Base-by-base conservation (phyloP, 2,113 vertebrate species). In the Benitochromis conjunctus region DNA sequence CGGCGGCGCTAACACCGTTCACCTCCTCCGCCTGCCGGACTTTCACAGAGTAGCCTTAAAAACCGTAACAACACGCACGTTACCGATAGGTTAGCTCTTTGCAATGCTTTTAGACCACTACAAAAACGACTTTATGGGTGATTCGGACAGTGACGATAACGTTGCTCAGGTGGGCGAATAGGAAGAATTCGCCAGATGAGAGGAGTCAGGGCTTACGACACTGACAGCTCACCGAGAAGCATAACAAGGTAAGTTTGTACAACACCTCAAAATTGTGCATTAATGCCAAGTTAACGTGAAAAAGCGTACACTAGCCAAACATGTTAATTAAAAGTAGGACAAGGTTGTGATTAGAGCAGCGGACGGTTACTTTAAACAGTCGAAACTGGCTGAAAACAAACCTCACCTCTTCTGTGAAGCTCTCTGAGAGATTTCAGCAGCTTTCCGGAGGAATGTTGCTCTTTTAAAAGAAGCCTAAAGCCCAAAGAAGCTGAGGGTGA, bases 381-480 rank as follows among this genome's bases (percentile, higher is more conserved):
- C 3, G 1, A 9, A 16, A 80, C 31, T 85, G 80, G 29, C 21
- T 4, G 7, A 57, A 64, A 88, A 84, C 6, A 6, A 4, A 13
- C 4, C 95, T 96, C 92, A 97, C 96, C 95, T 95, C 93, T 91
- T 93, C 85, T 93, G 38, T 76, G 46, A 55, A 86, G 21, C 16
- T 88, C 85, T 4, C 80, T 4, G 29, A 92, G 4, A 58, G 18
- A 66, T 19, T 77, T 85, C 1, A 86, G 18, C 9, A 88, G 36
- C 21, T 86, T 88, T 60, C 43, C 74, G 6, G 83, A 46, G 1
- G 38, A 85, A 31, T 83, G 38, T 2, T 83, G 85, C 11, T 87
- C 64, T 3, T 76, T 88, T 0, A 93, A 82, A 54, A 95, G 31
- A 64, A 16, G 66, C 26, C 84, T 85, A 41, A 92, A 79, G 10